Conservation (phyloP, 1,140 invertebrate species). For the Grapholita molesta region DNA sequence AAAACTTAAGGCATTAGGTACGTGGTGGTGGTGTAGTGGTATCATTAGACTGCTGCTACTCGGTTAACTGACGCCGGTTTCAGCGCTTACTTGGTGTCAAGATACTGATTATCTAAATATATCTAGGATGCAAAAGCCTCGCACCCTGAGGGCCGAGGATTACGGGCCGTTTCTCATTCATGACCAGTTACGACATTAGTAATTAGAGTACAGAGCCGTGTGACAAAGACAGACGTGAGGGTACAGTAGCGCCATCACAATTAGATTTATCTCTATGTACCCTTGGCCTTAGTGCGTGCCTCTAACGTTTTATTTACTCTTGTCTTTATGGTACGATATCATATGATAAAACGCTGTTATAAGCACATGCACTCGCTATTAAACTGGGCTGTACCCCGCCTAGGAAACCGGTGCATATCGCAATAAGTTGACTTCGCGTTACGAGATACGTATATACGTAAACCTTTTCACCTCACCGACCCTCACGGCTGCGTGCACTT, state of each 20-base stretch:
- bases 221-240: conserved; percentile 14
- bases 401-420: background rate
- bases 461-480: conserved; percentile 33
- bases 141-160: conserved; percentile 46
- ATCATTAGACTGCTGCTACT: background rate
- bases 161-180: conserved; percentile 53
- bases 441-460: conserved; percentile 14
- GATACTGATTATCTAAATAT: conserved; percentile 15
- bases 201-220: conserved; percentile 11
- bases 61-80: background rate
- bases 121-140: conserved; percentile 29
- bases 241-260: background rate
- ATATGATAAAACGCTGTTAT: background rate
- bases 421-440: background rate
- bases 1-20: too few relatives aligned
- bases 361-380: too few relatives aligned
- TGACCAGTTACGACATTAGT: conserved; percentile 42
- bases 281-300: background rate
- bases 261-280: conserved; percentile 2
- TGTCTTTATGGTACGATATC: background rate
- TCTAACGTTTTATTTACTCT: too few relatives aligned
- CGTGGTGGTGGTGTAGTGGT: too few relatives aligned
- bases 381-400: background rate
- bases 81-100: background rate
- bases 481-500: conserved; percentile 36